Evolutionary conservation across 2,113 vertebrate genomes (phyloP).

Genomic region (Natator depressus): DNA sequence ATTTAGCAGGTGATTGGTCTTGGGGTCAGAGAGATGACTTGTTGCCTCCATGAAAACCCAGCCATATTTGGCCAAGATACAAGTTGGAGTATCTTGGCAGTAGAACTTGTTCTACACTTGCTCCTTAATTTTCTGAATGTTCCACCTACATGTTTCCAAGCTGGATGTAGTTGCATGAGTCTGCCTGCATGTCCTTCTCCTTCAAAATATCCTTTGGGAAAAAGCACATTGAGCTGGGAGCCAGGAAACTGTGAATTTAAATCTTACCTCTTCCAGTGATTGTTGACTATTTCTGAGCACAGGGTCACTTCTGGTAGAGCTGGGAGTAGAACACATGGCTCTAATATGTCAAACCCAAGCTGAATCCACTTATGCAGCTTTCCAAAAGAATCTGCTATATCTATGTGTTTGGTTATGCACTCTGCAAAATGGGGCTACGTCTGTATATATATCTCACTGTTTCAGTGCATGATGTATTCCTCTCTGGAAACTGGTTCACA

Average conservation of each 20-base stretch:
- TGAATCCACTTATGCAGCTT: neutral
- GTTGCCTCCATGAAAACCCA: neutral
- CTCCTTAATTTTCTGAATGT: neutral
- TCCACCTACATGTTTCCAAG: neutral
- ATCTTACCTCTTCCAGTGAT: neutral
- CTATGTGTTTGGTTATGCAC: neutral
- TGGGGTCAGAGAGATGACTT: neutral
- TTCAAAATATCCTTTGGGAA: neutral
- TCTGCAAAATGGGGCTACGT: neutral
- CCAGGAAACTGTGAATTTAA: neutral
- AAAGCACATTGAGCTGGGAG: neutral
- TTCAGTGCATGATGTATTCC: neutral
- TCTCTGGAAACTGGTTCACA: neutral
- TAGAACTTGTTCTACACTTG: neutral
- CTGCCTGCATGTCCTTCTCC: neutral
- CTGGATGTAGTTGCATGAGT: neutral
- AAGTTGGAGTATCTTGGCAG: neutral
- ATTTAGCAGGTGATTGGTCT: neutral
- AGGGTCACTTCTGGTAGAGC: neutral
- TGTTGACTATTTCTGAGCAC: neutral
- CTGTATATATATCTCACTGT: neutral
- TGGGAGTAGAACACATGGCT: neutral
- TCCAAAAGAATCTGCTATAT: neutral
- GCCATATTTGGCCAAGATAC: neutral
- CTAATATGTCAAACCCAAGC: neutral